Conservation (phyloP, 2,797 vertebrate species). For the Manis pentadactyla region DNA sequence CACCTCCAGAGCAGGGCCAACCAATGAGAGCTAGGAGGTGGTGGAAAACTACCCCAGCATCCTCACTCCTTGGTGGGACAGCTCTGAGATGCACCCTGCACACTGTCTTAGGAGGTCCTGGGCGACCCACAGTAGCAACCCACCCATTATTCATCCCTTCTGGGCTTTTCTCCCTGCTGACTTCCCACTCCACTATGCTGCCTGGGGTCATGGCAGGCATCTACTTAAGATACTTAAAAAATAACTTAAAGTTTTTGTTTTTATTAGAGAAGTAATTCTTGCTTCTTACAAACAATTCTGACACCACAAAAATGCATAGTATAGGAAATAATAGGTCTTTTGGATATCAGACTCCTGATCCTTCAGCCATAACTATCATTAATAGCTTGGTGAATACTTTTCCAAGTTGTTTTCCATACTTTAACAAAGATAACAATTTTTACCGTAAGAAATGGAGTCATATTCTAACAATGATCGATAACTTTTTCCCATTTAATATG, state of each 20-base stretch:
- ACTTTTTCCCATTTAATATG: neutral
- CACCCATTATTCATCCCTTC: neutral
- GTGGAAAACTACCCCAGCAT: too few species aligned
- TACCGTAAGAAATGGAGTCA: neutral
- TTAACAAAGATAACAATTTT: neutral
- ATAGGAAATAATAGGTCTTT: neutral
- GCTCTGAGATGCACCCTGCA: neutral
- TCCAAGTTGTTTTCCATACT: neutral
- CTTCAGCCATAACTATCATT: neutral
- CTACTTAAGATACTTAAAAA: neutral
- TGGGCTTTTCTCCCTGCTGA: neutral
- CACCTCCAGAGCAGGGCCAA: neutral
- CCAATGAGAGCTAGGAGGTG: fast-evolving
- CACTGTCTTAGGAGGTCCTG: neutral
- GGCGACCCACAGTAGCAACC: fast-evolving
- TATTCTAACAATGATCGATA: neutral
- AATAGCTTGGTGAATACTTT: neutral
- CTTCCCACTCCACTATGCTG: neutral
- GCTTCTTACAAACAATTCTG: neutral
- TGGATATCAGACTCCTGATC: neutral
- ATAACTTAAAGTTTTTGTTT: neutral
- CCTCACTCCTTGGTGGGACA: fast-evolving
- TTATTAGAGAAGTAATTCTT: neutral
- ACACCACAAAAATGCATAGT: neutral
- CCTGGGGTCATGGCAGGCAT: neutral